Evolutionary conservation across 1,140 invertebrate species (phyloP), one percentile per base, ranked within the genome.

Genomic region (Sipha flava): DNA sequence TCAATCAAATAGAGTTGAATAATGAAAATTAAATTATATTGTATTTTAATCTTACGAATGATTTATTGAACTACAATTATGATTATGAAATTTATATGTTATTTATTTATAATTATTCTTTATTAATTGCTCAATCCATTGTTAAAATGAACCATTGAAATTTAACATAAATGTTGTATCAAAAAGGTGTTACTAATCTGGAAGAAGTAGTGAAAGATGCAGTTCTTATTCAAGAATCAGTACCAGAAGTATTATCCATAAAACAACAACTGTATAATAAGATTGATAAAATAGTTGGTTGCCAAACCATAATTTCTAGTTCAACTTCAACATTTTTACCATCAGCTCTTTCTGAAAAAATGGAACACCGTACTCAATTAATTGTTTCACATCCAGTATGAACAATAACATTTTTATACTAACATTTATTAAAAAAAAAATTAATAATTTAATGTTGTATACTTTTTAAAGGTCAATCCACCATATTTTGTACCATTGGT

Each of bases 401-500:
- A 84, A n/a, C 12, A 29, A 47, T 29, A 18, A n/a, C n/a, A n/a
- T n/a, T n/a, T n/a, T n/a, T 31, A 54, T 79, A 40, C 79, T 80
- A 80, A 66, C 62, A 72, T 26, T 29, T 47, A 49, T 43, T 45
- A 3, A 26, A 14, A 68, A 21, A 6, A 34, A 23, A 1, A 21
- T 26, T 59, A 37, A 43, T n/a, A 21, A n/a, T n/a, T n/a, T 40
- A 59, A 29, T 66, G 34, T 40, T 43, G 3, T 52, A n/a, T 66
- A 12, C 45, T 49, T 43, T 80, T 81, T 45, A 80, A n/a, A 92
- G 91, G 89, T 98, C 1, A 98, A 98, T 87, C 97, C 97, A 59
- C 96, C 96, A 0, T 98, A 98, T 84, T 98, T 96, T 85, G 92
- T 97, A 10, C 95, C 95, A 0, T 86, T 98, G 40, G 94, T 98